Evolutionary conservation across 2,888 invertebrate genomes (phyloP), one percentile per base, ranked within the genome.

Genomic region (Leptinotarsa juncta): DNA sequence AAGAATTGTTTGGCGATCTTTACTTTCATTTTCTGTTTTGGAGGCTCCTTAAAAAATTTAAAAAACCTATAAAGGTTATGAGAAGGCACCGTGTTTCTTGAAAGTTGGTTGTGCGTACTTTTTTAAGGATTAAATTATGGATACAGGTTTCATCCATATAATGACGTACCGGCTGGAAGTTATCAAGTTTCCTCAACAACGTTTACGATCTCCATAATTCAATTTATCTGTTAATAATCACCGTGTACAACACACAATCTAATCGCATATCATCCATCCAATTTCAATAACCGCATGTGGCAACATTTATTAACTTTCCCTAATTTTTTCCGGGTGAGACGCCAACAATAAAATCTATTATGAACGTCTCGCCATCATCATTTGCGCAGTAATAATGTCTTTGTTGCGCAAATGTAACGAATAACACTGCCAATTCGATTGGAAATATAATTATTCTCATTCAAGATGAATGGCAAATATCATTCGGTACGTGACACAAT

Each of bases 401-500:
- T 75, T 75, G 66, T 69, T 72, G 68, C 42, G 68, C 55, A 65
- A 69, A 55, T 65, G 65, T 67, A 60, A 72, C 67, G 50, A 67
- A 67, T 60, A 67, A 53, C 57, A 49, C 20, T 75, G 72, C 72
- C 67, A 72, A 72, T 69, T 55, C 72, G 51, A 68, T 72, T 70
- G 72, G 70, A 72, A 72, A 70, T 70, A 65, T 75, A 72, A 75
- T 75, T 70, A 72, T 72, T 66, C 57, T 57, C 60, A 15, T 57
- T 62, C 62, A 18, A 26, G 72, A 57, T 75, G 72, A 75, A 75
- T 72, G 60, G 68, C 48, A 53, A 66, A 75, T 72, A 69, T 75
- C 71, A 69, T 75, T 69, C 53, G 23, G 49, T 72, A 75, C 71
- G 71, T 66, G 74, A 75, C 74, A 71, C 55, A 42, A 68, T 55